A percentile compares a stretch with the other conserved stretches of the same genome.
Conservation (phyloP, 1,140 invertebrate species). For the Drosophila tani region DNA sequence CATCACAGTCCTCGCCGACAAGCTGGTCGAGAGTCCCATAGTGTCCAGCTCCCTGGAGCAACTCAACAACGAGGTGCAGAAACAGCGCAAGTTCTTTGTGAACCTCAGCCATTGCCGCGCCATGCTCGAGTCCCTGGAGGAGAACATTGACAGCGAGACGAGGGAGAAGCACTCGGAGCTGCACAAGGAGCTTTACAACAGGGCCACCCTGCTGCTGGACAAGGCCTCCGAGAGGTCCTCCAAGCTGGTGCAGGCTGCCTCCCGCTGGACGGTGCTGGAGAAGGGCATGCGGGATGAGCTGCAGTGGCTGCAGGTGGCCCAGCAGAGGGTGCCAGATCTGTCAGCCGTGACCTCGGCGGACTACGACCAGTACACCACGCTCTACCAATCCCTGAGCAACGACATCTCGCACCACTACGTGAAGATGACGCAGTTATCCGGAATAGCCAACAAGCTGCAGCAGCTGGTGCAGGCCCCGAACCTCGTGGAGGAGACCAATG, state of each 20-base stretch:
- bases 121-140: constrained; percentile 93
- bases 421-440: constrained; percentile 89
- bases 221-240: constrained; percentile 91
- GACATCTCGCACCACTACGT: constrained; percentile 92
- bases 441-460: constrained; percentile 90
- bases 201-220: constrained; percentile 91
- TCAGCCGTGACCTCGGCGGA: constrained; percentile 91
- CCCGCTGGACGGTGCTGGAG: constrained; percentile 92
- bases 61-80: constrained; percentile 94
- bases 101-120: constrained; percentile 93
- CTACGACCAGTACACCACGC: constrained; percentile 92
- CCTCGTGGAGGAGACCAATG: constrained; percentile 89
- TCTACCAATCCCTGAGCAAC: constrained; percentile 91
- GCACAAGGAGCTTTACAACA: constrained; percentile 91
- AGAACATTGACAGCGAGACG: constrained; percentile 92
- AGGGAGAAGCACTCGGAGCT: constrained; percentile 89
- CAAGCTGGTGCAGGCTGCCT: constrained; percentile 92
- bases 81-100: constrained; percentile 94
- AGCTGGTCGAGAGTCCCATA: constrained; percentile 90
- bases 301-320: constrained; percentile 92
- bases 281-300: constrained; percentile 93
- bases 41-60: constrained; percentile 90
- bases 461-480: constrained; percentile 90
- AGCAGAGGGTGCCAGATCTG: constrained; percentile 92
- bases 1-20: constrained; percentile 93